A percentile compares a stretch with the other conserved stretches of the same genome.
Conservation (phyloP, 2,797 vertebrate species). For the Helicolenus hilgendorfi region DNA sequence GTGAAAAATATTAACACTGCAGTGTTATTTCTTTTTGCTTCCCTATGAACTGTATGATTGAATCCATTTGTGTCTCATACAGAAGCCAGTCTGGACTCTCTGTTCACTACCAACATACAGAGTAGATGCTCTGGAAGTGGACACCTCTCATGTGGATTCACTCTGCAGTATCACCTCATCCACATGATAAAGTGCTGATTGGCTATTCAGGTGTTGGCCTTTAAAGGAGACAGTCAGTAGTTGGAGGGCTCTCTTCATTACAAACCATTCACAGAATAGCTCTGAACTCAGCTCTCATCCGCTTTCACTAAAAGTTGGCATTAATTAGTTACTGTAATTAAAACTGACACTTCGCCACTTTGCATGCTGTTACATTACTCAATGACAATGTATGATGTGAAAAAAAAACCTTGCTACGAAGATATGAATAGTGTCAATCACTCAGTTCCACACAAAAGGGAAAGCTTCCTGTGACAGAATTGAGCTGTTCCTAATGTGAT, state of each 20-base stretch:
- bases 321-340: slow-evolving; percentile 75
- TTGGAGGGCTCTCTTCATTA: slow-evolving; percentile 78
- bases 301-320: slow-evolving; percentile 49
- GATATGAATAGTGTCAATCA: slow-evolving; percentile 48
- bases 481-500: background rate
- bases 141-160: slow-evolving; percentile 25
- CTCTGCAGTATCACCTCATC: slow-evolving; percentile 49
- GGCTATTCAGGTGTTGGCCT: slow-evolving; percentile 73
- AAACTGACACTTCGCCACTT: slow-evolving; percentile 63
- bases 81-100: background rate
- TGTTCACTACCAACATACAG: slow-evolving; percentile 9
- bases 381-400: slow-evolving; percentile 46
- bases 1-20: background rate
- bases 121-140: slow-evolving; percentile 4
- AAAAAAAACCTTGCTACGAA: slow-evolving; percentile 28
- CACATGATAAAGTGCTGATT: slow-evolving; percentile 61
- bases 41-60: background rate
- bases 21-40: background rate
- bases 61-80: background rate
- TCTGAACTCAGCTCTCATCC: slow-evolving; percentile 53
- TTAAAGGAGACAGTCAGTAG: slow-evolving; percentile 60
- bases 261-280: slow-evolving; percentile 71
- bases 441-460: background rate
- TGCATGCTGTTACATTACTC: slow-evolving; percentile 49
- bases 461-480: background rate